Percentiles rank a stretch among this genome's conserved stretches.
Evolutionary conservation across 2,113 vertebrate genomes (phyloP).

Genomic region (Eonycteris spelaea): DNA sequence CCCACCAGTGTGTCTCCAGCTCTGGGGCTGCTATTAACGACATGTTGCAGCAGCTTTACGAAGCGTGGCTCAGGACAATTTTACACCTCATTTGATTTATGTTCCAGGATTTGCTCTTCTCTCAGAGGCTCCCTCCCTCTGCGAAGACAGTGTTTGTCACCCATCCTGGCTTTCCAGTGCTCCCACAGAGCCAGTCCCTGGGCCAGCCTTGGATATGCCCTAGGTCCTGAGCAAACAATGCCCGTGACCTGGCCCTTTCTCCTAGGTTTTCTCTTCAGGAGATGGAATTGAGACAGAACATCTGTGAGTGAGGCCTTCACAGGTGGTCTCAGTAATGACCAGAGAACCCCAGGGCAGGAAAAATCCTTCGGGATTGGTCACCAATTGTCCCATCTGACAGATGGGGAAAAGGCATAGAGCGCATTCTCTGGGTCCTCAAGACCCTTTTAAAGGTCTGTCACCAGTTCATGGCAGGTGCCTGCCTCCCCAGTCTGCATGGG

Average conservation of each 20-base stretch:
- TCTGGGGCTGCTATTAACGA: conserved; percentile 50
- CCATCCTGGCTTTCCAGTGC: not conserved
- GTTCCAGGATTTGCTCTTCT: conserved; percentile 25
- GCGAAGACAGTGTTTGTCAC: not conserved
- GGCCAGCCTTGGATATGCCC: not conserved
- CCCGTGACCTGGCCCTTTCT: not conserved
- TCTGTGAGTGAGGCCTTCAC: not conserved
- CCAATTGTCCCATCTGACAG: not conserved
- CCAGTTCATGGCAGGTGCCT: not conserved
- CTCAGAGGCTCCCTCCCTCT: not conserved
- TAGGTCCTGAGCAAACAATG: not conserved
- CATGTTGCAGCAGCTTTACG: conserved; percentile 53
- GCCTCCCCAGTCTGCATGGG: fast-evolving
- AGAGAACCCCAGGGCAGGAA: not conserved
- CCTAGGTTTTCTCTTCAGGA: not conserved
- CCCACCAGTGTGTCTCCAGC: conserved; percentile 12
- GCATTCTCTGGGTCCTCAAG: not conserved
- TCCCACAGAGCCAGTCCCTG: not conserved
- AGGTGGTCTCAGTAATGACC: not conserved
- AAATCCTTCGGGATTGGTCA: not conserved
- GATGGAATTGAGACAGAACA: not conserved
- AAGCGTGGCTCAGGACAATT: conserved; percentile 64
- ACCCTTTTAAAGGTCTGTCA: not conserved
- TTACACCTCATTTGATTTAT: conserved; percentile 77
- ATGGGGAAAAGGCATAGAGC: not conserved